These are phyloP conservation scores for Drosophila affinis DNA, from an alignment of 2,888 invertebrate species.

Conservation along the genomic window DNA sequence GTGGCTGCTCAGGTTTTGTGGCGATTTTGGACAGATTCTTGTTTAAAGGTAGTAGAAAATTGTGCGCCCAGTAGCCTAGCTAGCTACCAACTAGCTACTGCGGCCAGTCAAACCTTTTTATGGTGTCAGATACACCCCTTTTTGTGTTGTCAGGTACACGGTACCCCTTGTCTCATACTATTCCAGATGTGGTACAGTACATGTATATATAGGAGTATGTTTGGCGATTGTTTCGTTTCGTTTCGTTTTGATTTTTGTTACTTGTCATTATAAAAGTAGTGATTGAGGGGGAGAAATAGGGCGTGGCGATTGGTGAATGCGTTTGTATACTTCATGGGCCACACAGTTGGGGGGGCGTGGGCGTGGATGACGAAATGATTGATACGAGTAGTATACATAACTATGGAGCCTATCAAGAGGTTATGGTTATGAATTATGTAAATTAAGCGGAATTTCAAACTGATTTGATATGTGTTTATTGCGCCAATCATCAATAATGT, in stretches of 20 bases:
- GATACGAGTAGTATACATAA: constrained; percentile 7
- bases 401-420: constrained; percentile 14
- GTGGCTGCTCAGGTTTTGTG: constrained; percentile 41
- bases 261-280: constrained; percentile 25
- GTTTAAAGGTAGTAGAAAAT: constrained; percentile 83
- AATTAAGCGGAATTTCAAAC: constrained; percentile 10
- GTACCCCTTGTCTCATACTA: constrained; percentile 25
- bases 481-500: too few species aligned
- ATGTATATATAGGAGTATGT: constrained; percentile 1
- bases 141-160: constrained; percentile 27
- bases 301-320: constrained; percentile 22
- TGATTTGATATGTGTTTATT: background rate
- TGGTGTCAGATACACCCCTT: constrained; percentile 80
- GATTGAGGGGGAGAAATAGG: background rate
- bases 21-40: constrained; percentile 83
- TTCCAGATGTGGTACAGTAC: constrained; percentile 23
- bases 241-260: constrained; percentile 3
- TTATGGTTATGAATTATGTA: constrained; percentile 28
- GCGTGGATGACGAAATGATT: constrained; percentile 13
- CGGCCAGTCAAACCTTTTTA: constrained; percentile 80
- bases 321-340: constrained; percentile 57
- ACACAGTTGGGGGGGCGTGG: constrained; percentile 21
- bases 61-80: constrained; percentile 72
- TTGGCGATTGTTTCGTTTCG: constrained; percentile 15
- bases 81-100: constrained; percentile 50